A percentile compares a stretch with the other conserved stretches of the same genome.
Evolutionary conservation across 2,888 invertebrate genomes (phyloP).

Genomic region (Erebia palarica): DNA sequence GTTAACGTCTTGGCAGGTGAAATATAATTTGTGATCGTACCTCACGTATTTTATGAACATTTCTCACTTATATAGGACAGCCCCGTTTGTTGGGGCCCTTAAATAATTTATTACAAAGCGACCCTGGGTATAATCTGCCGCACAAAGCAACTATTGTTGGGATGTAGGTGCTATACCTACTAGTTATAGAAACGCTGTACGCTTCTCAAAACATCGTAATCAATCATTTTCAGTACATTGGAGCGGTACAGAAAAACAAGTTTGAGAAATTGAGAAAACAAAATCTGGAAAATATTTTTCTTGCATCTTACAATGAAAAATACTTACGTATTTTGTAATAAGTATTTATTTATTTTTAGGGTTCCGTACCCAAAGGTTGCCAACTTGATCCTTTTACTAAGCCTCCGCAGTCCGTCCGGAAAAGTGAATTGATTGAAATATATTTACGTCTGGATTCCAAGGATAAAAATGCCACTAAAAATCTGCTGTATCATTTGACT

Average conservation of each 20-base stretch:
- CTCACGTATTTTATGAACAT: neutral
- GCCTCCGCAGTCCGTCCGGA: too few species aligned
- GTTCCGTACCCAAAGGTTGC: too few species aligned
- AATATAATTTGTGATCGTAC: neutral
- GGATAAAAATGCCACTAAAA: too few species aligned
- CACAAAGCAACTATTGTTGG: constrained; percentile 27
- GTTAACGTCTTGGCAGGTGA: neutral
- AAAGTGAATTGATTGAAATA: too few species aligned
- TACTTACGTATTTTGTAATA: neutral
- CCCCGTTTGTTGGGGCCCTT: neutral
- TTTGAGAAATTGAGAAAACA: constrained; percentile 17
- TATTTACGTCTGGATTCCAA: too few species aligned
- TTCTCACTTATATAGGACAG: neutral
- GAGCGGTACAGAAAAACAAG: constrained; percentile 17
- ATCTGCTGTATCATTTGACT: too few species aligned
- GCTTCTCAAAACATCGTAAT: constrained; percentile 27
- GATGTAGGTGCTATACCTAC: neutral
- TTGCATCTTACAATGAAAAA: neutral
- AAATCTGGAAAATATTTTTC: constrained; percentile 2
- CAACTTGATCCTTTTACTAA: too few species aligned
- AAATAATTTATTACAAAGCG: constrained; percentile 18
- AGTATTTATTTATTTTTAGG: too few species aligned
- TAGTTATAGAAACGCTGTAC: neutral
- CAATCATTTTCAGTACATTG: constrained; percentile 30
- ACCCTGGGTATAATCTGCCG: constrained; percentile 7